These are phyloP conservation scores for Platichthys stellatus DNA, from an alignment of 2,113 vertebrate species.

Conservation along the genomic window DNA sequence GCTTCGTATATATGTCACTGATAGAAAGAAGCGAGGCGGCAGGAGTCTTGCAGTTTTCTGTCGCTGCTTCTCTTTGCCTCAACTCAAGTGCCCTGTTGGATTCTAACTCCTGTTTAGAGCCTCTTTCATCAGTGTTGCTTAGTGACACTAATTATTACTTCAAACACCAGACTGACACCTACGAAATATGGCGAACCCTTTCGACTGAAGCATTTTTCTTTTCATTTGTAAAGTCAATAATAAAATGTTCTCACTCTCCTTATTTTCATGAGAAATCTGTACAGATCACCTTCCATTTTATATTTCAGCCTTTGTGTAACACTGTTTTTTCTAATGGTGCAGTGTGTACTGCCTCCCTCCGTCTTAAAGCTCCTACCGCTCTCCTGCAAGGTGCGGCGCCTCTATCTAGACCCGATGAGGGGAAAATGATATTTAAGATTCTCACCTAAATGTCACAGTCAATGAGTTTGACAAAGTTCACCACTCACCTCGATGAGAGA, in stretches of 20 bases:
- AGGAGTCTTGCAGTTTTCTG: slow-evolving; percentile 13
- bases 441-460: slow-evolving; percentile 74
- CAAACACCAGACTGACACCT: slow-evolving; percentile 8
- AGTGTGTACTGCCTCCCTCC: neutral
- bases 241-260: neutral
- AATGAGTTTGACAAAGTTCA: slow-evolving; percentile 79
- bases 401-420: slow-evolving; percentile 39
- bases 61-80: slow-evolving; percentile 15
- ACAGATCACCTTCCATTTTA: neutral
- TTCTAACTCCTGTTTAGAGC: neutral
- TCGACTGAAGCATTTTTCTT: neutral
- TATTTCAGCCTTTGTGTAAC: neutral
- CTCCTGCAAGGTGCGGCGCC: slow-evolving; percentile 6
- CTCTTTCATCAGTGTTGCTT: slow-evolving; percentile 3
- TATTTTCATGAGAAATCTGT: neutral
- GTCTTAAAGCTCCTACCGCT: neutral
- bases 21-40: slow-evolving; percentile 17
- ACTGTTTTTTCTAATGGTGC: neutral
- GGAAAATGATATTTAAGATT: slow-evolving; percentile 69
- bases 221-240: neutral
- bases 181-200: neutral
- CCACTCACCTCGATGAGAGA: slow-evolving; percentile 59
- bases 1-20: neutral
- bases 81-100: slow-evolving; percentile 20
- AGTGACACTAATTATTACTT: slow-evolving; percentile 24